phyloP scores from a whole-genome alignment of 2,888 invertebrate species.

The Lepidocyrtinus sp. region DNA sequence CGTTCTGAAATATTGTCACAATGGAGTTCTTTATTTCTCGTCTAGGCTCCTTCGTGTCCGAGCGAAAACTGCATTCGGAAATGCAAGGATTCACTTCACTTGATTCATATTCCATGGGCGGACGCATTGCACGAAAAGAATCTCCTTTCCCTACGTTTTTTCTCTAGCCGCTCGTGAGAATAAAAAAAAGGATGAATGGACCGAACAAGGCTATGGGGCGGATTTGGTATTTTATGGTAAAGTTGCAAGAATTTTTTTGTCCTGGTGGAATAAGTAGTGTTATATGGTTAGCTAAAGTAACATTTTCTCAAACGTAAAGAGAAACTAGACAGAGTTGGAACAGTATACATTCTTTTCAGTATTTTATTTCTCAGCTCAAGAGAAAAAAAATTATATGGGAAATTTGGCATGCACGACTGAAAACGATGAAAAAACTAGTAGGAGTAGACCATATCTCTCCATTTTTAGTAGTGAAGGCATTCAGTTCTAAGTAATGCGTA shows the following conservation, averaged over 20 bases:
- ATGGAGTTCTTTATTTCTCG: too few species aligned
- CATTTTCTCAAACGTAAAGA: not conserved
- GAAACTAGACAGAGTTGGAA: not conserved
- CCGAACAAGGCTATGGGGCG: not conserved
- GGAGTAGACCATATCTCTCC: not conserved
- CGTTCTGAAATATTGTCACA: too few species aligned
- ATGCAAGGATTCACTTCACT: not conserved
- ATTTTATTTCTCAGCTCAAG: not conserved
- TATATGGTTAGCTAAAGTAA: not conserved
- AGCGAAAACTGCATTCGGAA: not conserved
- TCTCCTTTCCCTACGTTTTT: not conserved
- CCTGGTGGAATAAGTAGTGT: not conserved
- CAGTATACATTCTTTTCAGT: not conserved
- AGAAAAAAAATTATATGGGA: not conserved
- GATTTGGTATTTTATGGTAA: not conserved
- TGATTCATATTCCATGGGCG: not conserved
- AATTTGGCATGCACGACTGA: not conserved
- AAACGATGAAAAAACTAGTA: not conserved
- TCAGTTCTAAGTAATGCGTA: too few species aligned
- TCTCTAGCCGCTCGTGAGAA: not conserved
- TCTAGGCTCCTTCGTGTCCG: not conserved
- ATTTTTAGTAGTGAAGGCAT: not conserved
- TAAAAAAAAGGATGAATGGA: not conserved
- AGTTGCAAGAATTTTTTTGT: not conserved
- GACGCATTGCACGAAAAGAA: not conserved